Percentiles rank a stretch among this genome's conserved stretches.
These are phyloP conservation scores for Lasioglossum leucozonium DNA, from an alignment of 2,888 invertebrate genomes.

Conservation along the genomic window DNA sequence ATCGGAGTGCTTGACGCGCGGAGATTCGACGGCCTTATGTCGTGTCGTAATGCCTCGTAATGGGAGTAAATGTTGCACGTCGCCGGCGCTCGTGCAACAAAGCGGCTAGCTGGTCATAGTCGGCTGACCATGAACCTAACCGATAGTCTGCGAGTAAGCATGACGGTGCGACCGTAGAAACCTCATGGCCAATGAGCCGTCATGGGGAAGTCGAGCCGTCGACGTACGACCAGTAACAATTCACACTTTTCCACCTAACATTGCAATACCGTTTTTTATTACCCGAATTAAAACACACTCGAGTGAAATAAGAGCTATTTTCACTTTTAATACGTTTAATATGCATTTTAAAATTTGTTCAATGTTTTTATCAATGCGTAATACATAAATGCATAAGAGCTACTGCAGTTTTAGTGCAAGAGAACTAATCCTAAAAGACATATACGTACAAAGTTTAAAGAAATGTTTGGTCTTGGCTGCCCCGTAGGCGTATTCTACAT, in stretches of 20 bases:
- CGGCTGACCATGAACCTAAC: conserved; percentile 7
- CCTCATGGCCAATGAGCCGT: conserved; percentile 51
- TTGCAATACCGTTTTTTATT: no score
- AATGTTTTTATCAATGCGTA: no score
- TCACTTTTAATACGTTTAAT: no score
- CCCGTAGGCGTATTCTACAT: no score
- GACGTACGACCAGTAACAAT: neutral
- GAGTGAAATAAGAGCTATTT: no score
- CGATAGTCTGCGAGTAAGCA: conserved; percentile 36
- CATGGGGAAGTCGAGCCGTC: conserved; percentile 10
- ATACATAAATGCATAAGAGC: no score
- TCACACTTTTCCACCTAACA: neutral
- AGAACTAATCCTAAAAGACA: no score
- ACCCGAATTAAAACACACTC: no score
- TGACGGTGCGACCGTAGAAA: conserved; percentile 44
- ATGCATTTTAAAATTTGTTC: no score
- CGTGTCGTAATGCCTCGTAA: neutral
- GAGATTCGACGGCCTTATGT: conserved; percentile 4
- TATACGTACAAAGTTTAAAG: no score
- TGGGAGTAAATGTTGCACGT: conserved; percentile 12
- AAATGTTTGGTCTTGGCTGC: no score
- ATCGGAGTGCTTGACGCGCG: neutral
- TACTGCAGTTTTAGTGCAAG: no score
- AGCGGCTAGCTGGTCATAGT: conserved; percentile 37
- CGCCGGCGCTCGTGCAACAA: conserved; percentile 10